Base-by-base conservation (phyloP, 2,113 vertebrate species). In the Centropus bengalensis region DNA sequence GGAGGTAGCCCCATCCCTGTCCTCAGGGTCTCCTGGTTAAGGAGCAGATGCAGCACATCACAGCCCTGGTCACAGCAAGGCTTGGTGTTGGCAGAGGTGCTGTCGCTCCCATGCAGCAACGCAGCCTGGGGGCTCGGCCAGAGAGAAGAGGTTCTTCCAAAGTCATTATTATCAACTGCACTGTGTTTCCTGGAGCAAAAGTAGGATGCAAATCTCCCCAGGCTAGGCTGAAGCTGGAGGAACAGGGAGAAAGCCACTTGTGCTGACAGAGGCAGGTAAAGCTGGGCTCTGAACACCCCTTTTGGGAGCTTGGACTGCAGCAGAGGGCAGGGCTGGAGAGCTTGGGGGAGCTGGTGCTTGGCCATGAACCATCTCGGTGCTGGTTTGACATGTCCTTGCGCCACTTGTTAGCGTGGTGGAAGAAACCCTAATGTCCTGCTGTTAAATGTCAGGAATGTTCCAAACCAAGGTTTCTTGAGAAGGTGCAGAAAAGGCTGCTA, bases 161-260 rank as follows among this genome's bases (percentile, higher is more conserved):
- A 47, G 75, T 9, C 0, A 0, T 30, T 32, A 0, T 10, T 14
- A 11, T 11, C 33, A 24, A 6, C 66, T 21, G 66, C 30, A 2
- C 21, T 3, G 69, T 45, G 79, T 5, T 49, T 42, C 54, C 28
- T 40, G 55, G 27, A 23, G 69, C 23, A 36, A 12, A 66, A 62
- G 19, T 2, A 1, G 33, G 49, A 26, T 8, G 40, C 30, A 24
- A 36, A 58, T 7, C n/a, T 27, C 21, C 54, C 40, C 36, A 32
- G 13, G 38, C 1, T 33, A 4, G 24, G 73, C 58, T 76, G 82
- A 32, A 59, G 66, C 2, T 56, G 56, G 60, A 93, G 40, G 45
- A 49, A 17, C 18, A 24, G 26, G 60, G 44, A 56, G 55, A 70
- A 85, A 32, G n/a, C 24, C 59, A 42, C 26, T 12, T 0, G 44